Evolutionary conservation across 2,113 vertebrate species (phyloP).

Genomic region (Boulengeromyrus knoepffleri): DNA sequence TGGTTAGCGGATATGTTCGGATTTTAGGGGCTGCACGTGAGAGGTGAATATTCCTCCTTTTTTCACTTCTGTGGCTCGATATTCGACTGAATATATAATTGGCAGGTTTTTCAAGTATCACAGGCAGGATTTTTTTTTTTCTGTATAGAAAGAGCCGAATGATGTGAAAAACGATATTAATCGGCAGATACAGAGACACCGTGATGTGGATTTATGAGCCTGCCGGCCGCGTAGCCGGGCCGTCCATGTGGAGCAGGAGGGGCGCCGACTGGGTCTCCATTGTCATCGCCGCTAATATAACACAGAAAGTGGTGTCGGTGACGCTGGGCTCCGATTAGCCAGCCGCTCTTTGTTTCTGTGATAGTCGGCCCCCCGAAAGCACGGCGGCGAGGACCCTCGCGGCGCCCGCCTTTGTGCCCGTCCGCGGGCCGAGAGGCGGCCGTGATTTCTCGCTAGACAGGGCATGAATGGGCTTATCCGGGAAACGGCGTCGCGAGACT

Average conservation of each 20-base stretch:
- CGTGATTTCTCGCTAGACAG: constrained; percentile 11
- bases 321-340: constrained; percentile 12
- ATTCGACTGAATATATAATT: neutral
- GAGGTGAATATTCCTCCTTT: constrained; percentile 21
- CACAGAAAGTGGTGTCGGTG: constrained; percentile 22
- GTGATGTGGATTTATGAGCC: neutral
- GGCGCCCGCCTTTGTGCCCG: neutral
- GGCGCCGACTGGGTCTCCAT: constrained; percentile 22
- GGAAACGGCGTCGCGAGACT: neutral
- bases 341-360: constrained; percentile 13
- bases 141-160: neutral
- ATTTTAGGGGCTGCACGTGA: constrained; percentile 26
- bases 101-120: neutral
- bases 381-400: neutral
- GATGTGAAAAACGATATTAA: neutral
- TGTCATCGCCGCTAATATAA: constrained; percentile 23
- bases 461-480: neutral
- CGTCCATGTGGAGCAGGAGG: neutral
- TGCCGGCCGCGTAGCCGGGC: neutral
- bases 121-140: neutral
- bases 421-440: neutral
- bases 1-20: constrained; percentile 33
- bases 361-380: neutral
- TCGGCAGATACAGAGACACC: neutral
- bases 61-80: neutral